These are phyloP conservation scores for Pachydiplax longipennis DNA, from an alignment of 2,888 invertebrate species.

Conservation along the genomic window DNA sequence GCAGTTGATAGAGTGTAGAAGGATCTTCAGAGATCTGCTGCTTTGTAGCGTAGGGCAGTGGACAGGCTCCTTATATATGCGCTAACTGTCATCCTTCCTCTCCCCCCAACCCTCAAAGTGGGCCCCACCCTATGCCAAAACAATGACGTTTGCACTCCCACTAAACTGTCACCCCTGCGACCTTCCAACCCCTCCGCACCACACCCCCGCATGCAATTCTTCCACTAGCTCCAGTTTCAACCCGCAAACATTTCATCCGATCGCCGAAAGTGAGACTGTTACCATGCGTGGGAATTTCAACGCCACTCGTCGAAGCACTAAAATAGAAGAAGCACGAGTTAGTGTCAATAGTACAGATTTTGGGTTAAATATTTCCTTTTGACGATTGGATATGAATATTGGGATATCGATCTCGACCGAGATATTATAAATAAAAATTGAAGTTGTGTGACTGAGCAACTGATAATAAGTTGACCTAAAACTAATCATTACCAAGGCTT, in stretches of 20 bases:
- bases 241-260: not conserved
- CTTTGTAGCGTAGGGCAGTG: not conserved
- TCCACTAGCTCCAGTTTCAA: not conserved
- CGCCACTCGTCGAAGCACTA: not conserved
- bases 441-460: too few species aligned
- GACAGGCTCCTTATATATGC: slow-evolving; percentile 14
- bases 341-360: too few species aligned
- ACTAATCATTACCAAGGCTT: too few species aligned
- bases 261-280: not conserved
- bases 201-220: not conserved
- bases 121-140: not conserved
- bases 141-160: not conserved
- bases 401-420: too few species aligned
- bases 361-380: too few species aligned
- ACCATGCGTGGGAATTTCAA: not conserved
- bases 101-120: not conserved
- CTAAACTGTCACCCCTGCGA: not conserved
- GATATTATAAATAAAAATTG: too few species aligned
- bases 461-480: too few species aligned
- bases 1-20: not conserved
- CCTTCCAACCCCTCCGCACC: not conserved
- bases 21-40: slow-evolving; percentile 2
- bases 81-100: not conserved
- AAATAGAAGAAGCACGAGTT: not conserved
- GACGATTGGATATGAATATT: too few species aligned